Evolutionary conservation across 2,888 invertebrate species (phyloP).

Genomic region (Schrankia costaestrigalis): DNA sequence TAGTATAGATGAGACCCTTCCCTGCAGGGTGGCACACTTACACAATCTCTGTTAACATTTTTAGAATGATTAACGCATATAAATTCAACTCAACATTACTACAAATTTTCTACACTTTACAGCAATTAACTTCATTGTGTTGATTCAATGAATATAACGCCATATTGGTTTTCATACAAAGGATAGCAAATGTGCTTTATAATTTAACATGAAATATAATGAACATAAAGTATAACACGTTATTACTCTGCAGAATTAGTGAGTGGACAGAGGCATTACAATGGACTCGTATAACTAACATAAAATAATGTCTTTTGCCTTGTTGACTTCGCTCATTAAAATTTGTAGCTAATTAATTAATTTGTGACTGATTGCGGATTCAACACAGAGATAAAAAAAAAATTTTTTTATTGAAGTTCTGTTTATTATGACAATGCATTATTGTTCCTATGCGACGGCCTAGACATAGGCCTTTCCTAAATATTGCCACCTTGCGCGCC

Average conservation of each 20-base stretch:
- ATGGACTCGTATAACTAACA: background rate
- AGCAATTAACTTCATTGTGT: conserved; percentile 1
- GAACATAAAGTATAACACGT: background rate
- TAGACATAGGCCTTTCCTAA: too few species aligned
- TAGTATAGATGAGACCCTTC: too few species aligned
- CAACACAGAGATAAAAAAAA: too few species aligned
- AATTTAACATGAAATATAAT: conserved; percentile 3
- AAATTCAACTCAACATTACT: background rate
- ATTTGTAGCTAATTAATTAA: background rate
- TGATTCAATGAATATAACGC: conserved; percentile 3
- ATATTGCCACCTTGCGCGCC: too few species aligned
- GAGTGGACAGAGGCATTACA: conserved; percentile 2
- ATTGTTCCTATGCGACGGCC: too few species aligned
- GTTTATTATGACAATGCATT: too few species aligned
- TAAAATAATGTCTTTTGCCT: background rate
- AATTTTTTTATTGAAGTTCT: too few species aligned
- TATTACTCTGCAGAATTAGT: conserved; percentile 1
- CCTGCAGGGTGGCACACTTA: too few species aligned
- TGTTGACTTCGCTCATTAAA: conserved; percentile 1
- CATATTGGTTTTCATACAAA: conserved; percentile 4
- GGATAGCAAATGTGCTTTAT: conserved; percentile 2
- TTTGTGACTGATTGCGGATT: too few species aligned
- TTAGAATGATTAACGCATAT: background rate
- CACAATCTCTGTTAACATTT: background rate
- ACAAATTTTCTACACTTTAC: background rate